Evolutionary conservation across 2,797 vertebrate species (phyloP), one percentile per base, ranked within the genome.

Genomic region (Premnoplex brunnescens): DNA sequence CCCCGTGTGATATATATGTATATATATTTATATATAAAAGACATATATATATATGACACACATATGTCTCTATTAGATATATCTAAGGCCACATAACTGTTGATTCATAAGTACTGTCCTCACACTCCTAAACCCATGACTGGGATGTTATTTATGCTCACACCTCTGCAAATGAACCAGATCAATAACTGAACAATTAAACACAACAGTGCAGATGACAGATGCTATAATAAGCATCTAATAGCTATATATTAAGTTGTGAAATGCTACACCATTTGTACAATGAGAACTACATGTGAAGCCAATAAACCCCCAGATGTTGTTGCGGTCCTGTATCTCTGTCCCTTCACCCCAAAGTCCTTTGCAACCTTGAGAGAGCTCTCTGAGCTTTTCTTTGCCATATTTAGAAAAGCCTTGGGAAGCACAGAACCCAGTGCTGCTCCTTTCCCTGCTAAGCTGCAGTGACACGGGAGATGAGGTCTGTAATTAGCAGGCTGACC

Each of bases 401-500:
- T 9, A 24, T 71, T 91, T 86, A 81, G 81, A 84, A 91, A 62
- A 21, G 46, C 94, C 91, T 62, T 85, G 77, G 91, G 91, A 92
- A 94, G 89, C 64, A 58, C 81, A 48, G 34, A 18, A 62, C 58
- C 14, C 4, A 27, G n/a, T 2, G 20, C 62, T 37, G 74, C 5
- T 87, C 58, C 93, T 79, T 41, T 84, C 92, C 84, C 92, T 88
- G 68, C 89, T 89, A 36, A 94, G 87, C 91, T 54, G 30, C 26
- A 64, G 66, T 93, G 96, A 96, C 94, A 78, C 41, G 5, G 92
- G 83, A 96, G 93, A 88, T 28, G 27, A 66, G 85, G 71, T 34
- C 81, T 89, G 94, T 91, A 81, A 97, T 96, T 81, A 97, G 94
- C 92, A 88, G 85, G 30, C 73, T 5, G 26, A 75, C 73, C 84